These are phyloP conservation scores for Lamellibrachia columna DNA, from an alignment of 2,888 invertebrate genomes.

Conservation along the genomic window DNA sequence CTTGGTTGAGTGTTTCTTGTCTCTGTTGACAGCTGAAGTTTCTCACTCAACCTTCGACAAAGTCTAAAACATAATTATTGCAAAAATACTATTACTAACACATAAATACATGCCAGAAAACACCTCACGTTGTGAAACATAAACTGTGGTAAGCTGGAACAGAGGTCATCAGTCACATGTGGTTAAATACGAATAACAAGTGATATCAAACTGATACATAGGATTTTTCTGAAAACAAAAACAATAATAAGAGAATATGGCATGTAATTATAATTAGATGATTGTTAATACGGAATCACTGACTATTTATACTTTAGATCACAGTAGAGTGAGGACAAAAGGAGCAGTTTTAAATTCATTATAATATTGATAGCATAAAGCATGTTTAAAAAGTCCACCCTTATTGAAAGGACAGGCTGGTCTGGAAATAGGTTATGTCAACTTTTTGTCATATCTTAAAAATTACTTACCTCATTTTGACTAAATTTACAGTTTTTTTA, in stretches of 20 bases:
- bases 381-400: too few relatives aligned
- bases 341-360: neutral
- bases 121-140: neutral
- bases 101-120: neutral
- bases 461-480: too few relatives aligned
- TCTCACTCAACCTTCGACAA: neutral
- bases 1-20: neutral
- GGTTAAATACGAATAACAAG: neutral
- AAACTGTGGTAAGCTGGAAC: neutral
- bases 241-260: too few relatives aligned
- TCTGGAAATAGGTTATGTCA: too few relatives aligned
- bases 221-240: neutral
- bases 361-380: neutral
- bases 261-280: neutral
- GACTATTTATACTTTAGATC: neutral
- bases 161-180: too few relatives aligned
- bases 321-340: neutral
- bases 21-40: neutral
- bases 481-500: too few relatives aligned
- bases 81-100: neutral
- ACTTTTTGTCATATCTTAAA: too few relatives aligned
- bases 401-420: too few relatives aligned
- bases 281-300: neutral
- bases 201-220: neutral
- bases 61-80: neutral